Evolutionary conservation across 2,797 vertebrate species (phyloP).

Genomic region (Microcaecilia unicolor): DNA sequence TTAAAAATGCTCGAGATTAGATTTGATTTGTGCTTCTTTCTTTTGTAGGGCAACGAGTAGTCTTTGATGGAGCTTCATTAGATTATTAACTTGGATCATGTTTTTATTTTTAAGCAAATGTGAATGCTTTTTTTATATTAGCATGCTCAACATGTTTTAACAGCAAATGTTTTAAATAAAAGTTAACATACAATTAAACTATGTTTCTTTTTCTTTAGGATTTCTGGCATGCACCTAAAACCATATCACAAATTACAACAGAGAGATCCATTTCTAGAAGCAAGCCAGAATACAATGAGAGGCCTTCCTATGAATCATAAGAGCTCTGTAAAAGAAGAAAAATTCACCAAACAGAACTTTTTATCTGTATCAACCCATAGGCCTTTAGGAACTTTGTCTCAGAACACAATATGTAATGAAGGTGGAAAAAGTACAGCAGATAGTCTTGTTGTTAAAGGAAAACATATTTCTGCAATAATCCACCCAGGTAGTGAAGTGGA

Average conservation of each 20-base stretch:
- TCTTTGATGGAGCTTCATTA: too few species aligned
- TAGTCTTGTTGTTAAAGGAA: constrained; percentile 24
- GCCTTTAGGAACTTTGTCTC: constrained; percentile 63
- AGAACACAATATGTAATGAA: constrained; percentile 60
- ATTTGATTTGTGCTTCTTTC: too few species aligned
- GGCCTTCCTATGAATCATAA: constrained; percentile 40
- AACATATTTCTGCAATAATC: constrained; percentile 44
- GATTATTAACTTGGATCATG: too few species aligned
- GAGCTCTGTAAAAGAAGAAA: constrained; percentile 42
- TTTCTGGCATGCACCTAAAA: constrained; percentile 81
- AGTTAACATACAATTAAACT: too few species aligned
- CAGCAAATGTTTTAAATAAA: too few species aligned
- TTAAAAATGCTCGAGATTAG: too few species aligned
- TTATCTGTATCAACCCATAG: constrained; percentile 42
- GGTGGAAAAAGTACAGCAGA: constrained; percentile 34
- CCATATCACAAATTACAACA: constrained; percentile 68
- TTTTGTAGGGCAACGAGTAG: too few species aligned
- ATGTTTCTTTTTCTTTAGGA: constrained; percentile 42
- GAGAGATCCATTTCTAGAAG: constrained; percentile 59
- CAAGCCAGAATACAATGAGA: constrained; percentile 38
- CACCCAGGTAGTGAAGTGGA: constrained; percentile 59
- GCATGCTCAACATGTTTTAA: too few species aligned
- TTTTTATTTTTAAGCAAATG: too few species aligned
- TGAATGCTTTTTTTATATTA: too few species aligned
- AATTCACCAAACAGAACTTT: constrained; percentile 34